Percentiles rank a stretch among this genome's conserved stretches.
Conservation (phyloP, 1,140 invertebrate species). For the Holotrichia oblita region DNA sequence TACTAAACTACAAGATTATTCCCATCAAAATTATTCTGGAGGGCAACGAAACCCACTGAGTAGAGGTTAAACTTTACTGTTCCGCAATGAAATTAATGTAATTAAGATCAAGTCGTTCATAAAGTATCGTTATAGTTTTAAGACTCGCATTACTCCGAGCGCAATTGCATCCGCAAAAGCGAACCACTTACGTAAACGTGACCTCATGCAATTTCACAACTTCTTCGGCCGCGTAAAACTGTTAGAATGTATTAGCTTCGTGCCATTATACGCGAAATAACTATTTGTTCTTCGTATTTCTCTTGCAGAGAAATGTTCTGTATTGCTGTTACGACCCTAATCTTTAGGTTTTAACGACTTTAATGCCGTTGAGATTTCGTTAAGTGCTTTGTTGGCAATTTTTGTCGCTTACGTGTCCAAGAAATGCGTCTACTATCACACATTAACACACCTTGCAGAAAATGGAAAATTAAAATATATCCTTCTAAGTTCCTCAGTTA, state of each 20-base stretch:
- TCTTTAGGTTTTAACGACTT: not conserved
- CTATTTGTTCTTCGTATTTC: not conserved
- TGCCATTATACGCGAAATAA: not conserved
- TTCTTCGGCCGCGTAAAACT: not conserved
- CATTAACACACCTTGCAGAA: no score
- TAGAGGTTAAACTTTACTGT: no score
- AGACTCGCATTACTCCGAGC: not conserved
- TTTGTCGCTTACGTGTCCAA: not conserved
- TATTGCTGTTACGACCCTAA: not conserved
- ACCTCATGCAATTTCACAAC: constrained; percentile 15
- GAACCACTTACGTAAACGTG: not conserved
- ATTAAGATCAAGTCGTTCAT: no score
- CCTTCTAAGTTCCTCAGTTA: no score
- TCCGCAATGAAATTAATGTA: no score
- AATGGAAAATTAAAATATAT: no score
- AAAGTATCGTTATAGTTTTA: not conserved
- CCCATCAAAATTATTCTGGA: no score
- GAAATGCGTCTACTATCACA: not conserved
- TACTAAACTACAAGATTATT: no score
- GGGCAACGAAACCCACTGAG: no score
- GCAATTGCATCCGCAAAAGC: constrained; percentile 7
- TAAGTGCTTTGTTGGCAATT: not conserved
- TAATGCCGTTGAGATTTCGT: not conserved
- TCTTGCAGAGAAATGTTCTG: not conserved
- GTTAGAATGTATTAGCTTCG: constrained; percentile 29